Evolutionary conservation across 2,888 invertebrate species (phyloP).

Genomic region (Pammene fasciana): DNA sequence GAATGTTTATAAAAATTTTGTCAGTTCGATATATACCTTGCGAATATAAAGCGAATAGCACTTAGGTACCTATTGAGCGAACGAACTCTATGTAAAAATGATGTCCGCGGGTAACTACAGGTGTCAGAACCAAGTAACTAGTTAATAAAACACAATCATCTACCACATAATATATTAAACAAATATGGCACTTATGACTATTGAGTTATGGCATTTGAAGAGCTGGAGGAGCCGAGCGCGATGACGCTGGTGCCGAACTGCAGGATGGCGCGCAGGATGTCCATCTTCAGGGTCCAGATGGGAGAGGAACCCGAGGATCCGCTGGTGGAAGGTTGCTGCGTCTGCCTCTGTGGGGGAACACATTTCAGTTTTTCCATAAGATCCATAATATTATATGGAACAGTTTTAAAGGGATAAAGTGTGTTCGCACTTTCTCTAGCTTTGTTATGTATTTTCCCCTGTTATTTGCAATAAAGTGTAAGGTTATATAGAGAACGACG

Average conservation of each 20-base stretch:
- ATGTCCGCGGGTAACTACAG: too few relatives aligned
- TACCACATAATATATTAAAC: conserved; percentile 24
- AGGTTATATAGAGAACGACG: too few relatives aligned
- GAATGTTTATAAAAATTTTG: too few relatives aligned
- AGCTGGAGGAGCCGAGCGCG: conserved; percentile 63
- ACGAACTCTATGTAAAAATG: too few relatives aligned
- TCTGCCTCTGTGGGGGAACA: background rate
- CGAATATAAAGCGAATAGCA: too few relatives aligned
- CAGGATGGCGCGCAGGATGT: conserved; percentile 65
- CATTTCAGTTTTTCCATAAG: background rate
- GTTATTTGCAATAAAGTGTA: too few relatives aligned
- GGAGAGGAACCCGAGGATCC: conserved; percentile 54
- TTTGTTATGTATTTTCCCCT: too few relatives aligned
- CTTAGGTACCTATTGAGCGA: too few relatives aligned
- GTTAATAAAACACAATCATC: conserved; percentile 12
- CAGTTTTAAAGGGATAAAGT: background rate
- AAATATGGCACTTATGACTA: conserved; percentile 46
- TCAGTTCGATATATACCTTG: too few relatives aligned
- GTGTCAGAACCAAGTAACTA: conserved; percentile 45
- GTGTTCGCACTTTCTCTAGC: too few relatives aligned
- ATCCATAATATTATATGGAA: background rate
- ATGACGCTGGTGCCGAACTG: conserved; percentile 67
- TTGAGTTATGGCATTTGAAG: conserved; percentile 49
- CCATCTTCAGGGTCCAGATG: conserved; percentile 68
- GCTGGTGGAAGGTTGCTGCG: conserved; percentile 41